These are phyloP conservation scores for Eupristina koningsbergeri DNA, from an alignment of 1,140 invertebrate species.

Conservation along the genomic window DNA sequence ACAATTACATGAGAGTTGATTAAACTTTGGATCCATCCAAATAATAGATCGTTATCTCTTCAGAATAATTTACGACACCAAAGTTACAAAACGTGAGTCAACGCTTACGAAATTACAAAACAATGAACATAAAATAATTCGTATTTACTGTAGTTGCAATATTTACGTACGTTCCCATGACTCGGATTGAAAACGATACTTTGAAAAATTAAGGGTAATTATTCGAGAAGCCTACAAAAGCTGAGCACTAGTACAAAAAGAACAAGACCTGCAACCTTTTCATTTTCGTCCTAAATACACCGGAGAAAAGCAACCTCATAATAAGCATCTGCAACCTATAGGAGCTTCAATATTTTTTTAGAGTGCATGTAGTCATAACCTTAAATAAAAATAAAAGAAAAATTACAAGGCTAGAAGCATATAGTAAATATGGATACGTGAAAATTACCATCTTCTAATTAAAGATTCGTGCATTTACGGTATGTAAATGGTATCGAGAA, in stretches of 20 bases:
- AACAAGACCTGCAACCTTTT: not conserved
- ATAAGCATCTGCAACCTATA: not conserved
- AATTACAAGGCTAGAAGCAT: not conserved
- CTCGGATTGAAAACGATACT: not conserved
- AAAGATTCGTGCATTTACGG: not conserved
- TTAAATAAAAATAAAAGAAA: not conserved
- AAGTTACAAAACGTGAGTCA: constrained; percentile 29
- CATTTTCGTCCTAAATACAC: not conserved
- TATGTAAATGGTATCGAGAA: not conserved
- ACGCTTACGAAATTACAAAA: constrained; percentile 1
- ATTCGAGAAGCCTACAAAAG: constrained; percentile 7
- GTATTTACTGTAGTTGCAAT: not conserved
- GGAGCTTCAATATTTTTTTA: not conserved
- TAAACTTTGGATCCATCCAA: not conserved
- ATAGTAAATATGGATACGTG: no score
- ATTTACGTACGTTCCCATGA: constrained; percentile 36
- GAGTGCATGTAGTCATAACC: not conserved
- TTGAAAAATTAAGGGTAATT: constrained; percentile 31
- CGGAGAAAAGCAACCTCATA: not conserved
- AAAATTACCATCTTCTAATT: not conserved
- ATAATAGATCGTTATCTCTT: not conserved
- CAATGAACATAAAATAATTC: constrained; percentile 11
- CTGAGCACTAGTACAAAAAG: not conserved
- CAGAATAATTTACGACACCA: constrained; percentile 26
- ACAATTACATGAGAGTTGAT: not conserved